Percentiles rank a stretch among this genome's conserved stretches.
phyloP scores from a whole-genome alignment of 1,140 invertebrate species.

The Dreissena polymorpha region DNA sequence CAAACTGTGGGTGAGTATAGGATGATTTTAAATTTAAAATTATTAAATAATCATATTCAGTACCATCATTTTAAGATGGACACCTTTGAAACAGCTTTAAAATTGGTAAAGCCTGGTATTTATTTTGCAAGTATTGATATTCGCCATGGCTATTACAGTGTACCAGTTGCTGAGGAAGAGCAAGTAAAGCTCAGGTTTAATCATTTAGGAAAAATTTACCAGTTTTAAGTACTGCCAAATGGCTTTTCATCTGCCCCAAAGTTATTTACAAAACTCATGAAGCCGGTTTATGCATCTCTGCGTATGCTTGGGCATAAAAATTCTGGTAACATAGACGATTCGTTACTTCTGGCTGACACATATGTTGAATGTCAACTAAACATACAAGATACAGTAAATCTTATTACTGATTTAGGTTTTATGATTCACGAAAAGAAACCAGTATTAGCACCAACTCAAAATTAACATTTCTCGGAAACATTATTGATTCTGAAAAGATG shows the following conservation, averaged over 20 bases:
- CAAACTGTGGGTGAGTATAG: background rate
- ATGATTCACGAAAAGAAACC: slow-evolving; percentile 53
- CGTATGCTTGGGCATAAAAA: slow-evolving; percentile 34
- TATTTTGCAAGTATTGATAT: slow-evolving; percentile 57
- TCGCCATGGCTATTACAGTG: slow-evolving; percentile 59
- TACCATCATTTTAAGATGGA: slow-evolving; percentile 39
- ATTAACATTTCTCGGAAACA: slow-evolving; percentile 52
- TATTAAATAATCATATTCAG: slow-evolving; percentile 26
- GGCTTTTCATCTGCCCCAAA: slow-evolving; percentile 19
- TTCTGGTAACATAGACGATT: slow-evolving; percentile 35
- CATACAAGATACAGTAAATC: slow-evolving; percentile 39
- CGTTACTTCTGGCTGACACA: slow-evolving; percentile 31
- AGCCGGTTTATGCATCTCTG: slow-evolving; percentile 50
- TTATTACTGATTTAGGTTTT: slow-evolving; percentile 42
- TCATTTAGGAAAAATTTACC: slow-evolving; percentile 28
- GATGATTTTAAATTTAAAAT: slow-evolving; percentile 6
- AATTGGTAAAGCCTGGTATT: slow-evolving; percentile 6
- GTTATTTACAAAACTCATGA: slow-evolving; percentile 26
- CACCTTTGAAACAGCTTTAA: slow-evolving; percentile 28
- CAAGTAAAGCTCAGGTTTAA: slow-evolving; percentile 25
- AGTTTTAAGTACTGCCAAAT: slow-evolving; percentile 24
- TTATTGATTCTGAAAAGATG: slow-evolving; percentile 57
- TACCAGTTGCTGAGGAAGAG: slow-evolving; percentile 11
- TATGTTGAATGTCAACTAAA: slow-evolving; percentile 43
- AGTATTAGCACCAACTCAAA: slow-evolving; percentile 39